Conservation (phyloP, 2,888 invertebrate genomes). For the Lasioglossum calceatum region DNA sequence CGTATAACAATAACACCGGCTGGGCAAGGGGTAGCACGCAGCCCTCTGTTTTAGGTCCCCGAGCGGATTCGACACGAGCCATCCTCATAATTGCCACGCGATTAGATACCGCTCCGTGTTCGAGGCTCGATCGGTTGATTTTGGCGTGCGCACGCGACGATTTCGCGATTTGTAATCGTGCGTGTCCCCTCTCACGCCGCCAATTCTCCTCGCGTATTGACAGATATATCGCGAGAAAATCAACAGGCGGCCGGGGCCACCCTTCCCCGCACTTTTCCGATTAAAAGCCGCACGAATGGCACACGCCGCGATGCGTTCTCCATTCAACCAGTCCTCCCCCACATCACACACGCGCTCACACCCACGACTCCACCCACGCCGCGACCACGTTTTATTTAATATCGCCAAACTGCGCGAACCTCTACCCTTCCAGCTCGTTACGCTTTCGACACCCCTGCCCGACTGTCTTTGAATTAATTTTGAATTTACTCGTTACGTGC, state of each 20-base stretch:
- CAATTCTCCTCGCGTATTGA: constrained; percentile 55
- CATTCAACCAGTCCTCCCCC: constrained; percentile 3
- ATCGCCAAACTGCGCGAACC: not conserved
- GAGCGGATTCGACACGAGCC: constrained; percentile 6
- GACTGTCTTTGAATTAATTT: not conserved
- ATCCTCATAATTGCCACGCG: constrained; percentile 66
- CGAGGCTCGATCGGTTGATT: constrained; percentile 57
- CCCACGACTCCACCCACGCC: not conserved
- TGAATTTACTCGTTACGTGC: not conserved
- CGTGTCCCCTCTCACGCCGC: not conserved
- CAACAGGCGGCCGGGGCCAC: constrained; percentile 77
- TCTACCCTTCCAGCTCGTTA: constrained; percentile 15
- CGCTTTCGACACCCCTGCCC: not conserved
- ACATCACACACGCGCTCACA: not conserved
- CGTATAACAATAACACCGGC: constrained; percentile 30
- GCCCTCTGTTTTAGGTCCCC: not conserved
- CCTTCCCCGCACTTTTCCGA: constrained; percentile 74
- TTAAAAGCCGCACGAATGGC: constrained; percentile 58
- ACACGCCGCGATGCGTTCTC: constrained; percentile 29
- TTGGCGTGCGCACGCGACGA: constrained; percentile 16
- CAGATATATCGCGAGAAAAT: constrained; percentile 73
- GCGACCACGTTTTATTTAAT: not conserved
- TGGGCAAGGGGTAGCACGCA: not conserved
- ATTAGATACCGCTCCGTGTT: constrained; percentile 52
- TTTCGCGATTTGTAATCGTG: not conserved